These are phyloP conservation scores for Brachionus koreanus DNA, from an alignment of 1,140 invertebrate genomes.

Conservation along the genomic window DNA sequence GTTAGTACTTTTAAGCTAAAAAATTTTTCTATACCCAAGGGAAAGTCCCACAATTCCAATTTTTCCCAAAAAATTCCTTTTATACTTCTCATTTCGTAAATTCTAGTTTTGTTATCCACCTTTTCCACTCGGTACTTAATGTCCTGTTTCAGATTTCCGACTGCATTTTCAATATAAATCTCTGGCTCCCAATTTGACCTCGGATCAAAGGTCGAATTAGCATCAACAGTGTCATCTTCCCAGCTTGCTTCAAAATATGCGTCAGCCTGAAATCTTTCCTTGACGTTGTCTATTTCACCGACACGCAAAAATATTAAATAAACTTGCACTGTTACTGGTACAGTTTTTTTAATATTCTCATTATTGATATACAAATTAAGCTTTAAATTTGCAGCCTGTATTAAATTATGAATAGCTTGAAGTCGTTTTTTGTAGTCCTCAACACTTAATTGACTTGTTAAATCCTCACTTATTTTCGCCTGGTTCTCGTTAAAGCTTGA, in stretches of 20 bases:
- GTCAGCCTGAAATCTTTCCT: slow-evolving; percentile 41
- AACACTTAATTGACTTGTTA: not conserved
- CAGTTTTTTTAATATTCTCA: slow-evolving; percentile 36
- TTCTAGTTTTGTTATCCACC: not conserved
- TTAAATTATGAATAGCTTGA: not conserved
- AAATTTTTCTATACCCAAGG: not conserved
- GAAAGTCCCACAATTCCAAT: slow-evolving; percentile 41
- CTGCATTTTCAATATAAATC: slow-evolving; percentile 41
- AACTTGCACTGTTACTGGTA: slow-evolving; percentile 22
- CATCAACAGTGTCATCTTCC: slow-evolving; percentile 21
- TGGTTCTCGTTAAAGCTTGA: not conserved
- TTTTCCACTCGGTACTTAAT: not conserved
- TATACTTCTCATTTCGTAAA: slow-evolving; percentile 38
- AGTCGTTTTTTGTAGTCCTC: not conserved
- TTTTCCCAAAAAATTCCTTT: slow-evolving; percentile 44
- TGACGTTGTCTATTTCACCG: slow-evolving; percentile 43
- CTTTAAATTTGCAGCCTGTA: slow-evolving; percentile 25
- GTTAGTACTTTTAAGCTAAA: too few species aligned
- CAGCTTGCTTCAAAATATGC: slow-evolving; percentile 31
- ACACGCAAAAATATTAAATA: slow-evolving; percentile 37
- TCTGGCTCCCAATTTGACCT: slow-evolving; percentile 29
- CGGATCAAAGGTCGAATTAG: not conserved
- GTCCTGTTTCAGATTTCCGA: slow-evolving; percentile 40
- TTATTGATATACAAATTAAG: slow-evolving; percentile 39
- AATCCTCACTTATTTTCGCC: not conserved